Conservation (phyloP, 2,888 invertebrate species). For the Melolontha melolontha region DNA sequence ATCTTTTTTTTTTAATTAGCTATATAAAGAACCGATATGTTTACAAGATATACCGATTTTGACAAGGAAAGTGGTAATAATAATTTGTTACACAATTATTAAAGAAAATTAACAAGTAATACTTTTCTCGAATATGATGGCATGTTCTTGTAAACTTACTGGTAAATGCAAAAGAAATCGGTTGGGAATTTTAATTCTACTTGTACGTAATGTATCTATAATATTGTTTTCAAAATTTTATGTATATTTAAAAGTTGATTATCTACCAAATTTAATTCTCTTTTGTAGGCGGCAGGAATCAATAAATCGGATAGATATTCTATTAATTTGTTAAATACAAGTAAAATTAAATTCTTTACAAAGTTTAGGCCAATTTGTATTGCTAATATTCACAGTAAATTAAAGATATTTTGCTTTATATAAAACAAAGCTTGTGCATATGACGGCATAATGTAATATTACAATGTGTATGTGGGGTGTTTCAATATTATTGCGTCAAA, state of each 20-base stretch:
- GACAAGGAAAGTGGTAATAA: conserved; percentile 20
- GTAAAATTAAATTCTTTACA: conserved; percentile 34
- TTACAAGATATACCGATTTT: conserved; percentile 37
- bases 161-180: conserved; percentile 28
- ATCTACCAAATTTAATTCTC: background rate
- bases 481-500: too few relatives aligned
- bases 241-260: background rate
- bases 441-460: background rate
- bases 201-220: conserved; percentile 6
- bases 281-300: background rate
- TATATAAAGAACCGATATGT: conserved; percentile 28
- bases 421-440: conserved; percentile 19
- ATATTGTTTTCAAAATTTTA: background rate
- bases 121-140: background rate
- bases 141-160: conserved; percentile 36
- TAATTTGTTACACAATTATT: background rate
- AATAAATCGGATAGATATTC: too few relatives aligned
- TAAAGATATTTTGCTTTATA: background rate
- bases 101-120: too few relatives aligned
- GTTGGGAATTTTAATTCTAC: conserved; percentile 20
- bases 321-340: background rate
- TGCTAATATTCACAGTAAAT: conserved; percentile 35
- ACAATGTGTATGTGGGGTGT: too few relatives aligned
- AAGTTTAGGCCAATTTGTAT: conserved; percentile 40
- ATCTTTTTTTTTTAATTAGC: conserved; percentile 15